A percentile compares a stretch with the other conserved stretches of the same genome.
Evolutionary conservation across 2,797 vertebrate species (phyloP).

Genomic region (Chaetophractus vellerosus): DNA sequence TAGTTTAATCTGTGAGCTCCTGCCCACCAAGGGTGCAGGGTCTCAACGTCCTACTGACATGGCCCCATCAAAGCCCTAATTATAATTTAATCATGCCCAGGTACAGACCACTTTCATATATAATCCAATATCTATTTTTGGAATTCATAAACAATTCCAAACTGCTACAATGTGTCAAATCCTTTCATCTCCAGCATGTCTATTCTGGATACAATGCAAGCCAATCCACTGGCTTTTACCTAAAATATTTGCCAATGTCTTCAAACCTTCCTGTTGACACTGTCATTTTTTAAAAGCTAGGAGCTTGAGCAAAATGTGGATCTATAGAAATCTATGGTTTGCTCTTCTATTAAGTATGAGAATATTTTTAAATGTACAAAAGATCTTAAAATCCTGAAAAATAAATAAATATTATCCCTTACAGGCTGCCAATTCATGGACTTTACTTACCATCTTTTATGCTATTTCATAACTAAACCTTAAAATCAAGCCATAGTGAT

Average conservation of each 20-base stretch:
- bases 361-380: neutral
- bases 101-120: too few relatives aligned
- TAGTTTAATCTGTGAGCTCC: too few relatives aligned
- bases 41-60: too few relatives aligned
- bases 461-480: neutral
- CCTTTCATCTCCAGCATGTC: slow-evolving; percentile 44
- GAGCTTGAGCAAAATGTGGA: neutral
- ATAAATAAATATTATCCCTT: neutral
- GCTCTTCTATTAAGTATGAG: neutral
- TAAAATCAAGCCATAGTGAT: neutral
- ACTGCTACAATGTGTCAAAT: neutral
- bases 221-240: slow-evolving; percentile 4
- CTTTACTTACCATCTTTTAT: neutral
- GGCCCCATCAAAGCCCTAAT: too few relatives aligned
- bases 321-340: neutral
- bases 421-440: neutral
- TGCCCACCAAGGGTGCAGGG: too few relatives aligned
- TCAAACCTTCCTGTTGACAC: slow-evolving; percentile 20
- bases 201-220: slow-evolving; percentile 38
- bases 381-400: neutral
- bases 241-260: neutral
- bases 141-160: too few relatives aligned
- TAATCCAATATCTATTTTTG: too few relatives aligned
- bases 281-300: slow-evolving; percentile 16
- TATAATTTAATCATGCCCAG: too few relatives aligned